A percentile compares a stretch with the other conserved stretches of the same genome.
These are phyloP conservation scores for Cricetomys ansorgei DNA, from an alignment of 2,113 vertebrate species.

Conservation along the genomic window DNA sequence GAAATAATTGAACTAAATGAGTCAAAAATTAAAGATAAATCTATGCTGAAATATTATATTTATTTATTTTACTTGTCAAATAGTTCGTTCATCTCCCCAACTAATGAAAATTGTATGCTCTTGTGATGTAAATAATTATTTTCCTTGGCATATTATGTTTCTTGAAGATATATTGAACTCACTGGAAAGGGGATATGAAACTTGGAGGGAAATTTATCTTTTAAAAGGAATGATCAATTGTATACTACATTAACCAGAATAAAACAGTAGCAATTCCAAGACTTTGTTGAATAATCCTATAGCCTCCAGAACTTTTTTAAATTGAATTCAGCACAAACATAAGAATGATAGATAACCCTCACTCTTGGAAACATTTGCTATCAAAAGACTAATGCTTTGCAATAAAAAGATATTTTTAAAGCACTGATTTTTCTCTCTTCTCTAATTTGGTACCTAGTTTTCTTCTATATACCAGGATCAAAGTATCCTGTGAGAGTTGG, in stretches of 20 bases:
- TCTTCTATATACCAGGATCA: not conserved
- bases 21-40: conserved; percentile 3
- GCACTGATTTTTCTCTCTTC: not conserved
- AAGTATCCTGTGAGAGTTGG: not conserved
- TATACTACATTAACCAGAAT: conserved; percentile 4
- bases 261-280: conserved; percentile 45
- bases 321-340: conserved; percentile 53
- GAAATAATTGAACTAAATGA: not conserved
- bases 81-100: not conserved
- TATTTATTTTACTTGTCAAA: not conserved
- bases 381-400: not conserved
- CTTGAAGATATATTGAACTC: not conserved
- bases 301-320: conserved; percentile 11
- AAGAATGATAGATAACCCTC: not conserved
- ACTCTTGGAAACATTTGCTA: conserved; percentile 1
- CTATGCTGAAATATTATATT: not conserved
- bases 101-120: not conserved
- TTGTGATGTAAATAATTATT: conserved; percentile 5
- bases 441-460: not conserved
- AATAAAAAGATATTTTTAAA: not conserved
- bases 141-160: not conserved
- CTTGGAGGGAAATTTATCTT: not conserved
- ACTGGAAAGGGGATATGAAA: not conserved
- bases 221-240: conserved; percentile 45
- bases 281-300: not conserved